A percentile compares a stretch with the other conserved stretches of the same genome.
Evolutionary conservation across 2,113 vertebrate genomes (phyloP).

Genomic region (Syngnathus scovelli): DNA sequence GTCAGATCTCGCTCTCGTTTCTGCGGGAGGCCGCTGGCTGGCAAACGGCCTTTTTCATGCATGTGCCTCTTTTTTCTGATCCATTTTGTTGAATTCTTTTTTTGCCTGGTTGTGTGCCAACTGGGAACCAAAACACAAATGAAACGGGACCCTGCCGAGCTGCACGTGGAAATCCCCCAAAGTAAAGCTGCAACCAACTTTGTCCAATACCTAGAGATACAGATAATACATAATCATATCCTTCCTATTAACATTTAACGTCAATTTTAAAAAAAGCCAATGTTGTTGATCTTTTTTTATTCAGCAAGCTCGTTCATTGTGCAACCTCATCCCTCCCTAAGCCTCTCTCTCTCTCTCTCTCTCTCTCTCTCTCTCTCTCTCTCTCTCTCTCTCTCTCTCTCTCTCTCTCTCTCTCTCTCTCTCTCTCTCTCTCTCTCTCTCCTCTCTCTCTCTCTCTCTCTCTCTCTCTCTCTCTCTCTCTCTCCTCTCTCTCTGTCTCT

Average conservation of each 20-base stretch:
- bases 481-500: constrained; percentile 5
- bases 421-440: too few relatives aligned
- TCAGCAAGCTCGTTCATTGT: constrained; percentile 4
- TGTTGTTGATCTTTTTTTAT: too few relatives aligned
- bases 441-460: background rate
- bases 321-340: background rate
- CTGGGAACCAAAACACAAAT: constrained; percentile 40
- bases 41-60: background rate
- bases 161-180: constrained; percentile 67
- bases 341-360: too few relatives aligned
- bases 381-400: too few relatives aligned
- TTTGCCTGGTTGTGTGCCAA: constrained; percentile 12
- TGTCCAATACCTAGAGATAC: background rate
- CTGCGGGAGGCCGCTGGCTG: constrained; percentile 15
- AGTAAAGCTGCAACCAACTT: constrained; percentile 27
- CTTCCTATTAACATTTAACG: too few relatives aligned
- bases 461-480: background rate
- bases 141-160: constrained; percentile 65
- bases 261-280: too few relatives aligned
- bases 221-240: too few relatives aligned
- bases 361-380: too few relatives aligned
- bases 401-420: too few relatives aligned
- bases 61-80: background rate
- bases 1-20: constrained; percentile 50
- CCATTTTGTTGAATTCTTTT: constrained; percentile 4